These are phyloP conservation scores for Mus pahari DNA, from an alignment of 2,113 vertebrate genomes.

Conservation along the genomic window DNA sequence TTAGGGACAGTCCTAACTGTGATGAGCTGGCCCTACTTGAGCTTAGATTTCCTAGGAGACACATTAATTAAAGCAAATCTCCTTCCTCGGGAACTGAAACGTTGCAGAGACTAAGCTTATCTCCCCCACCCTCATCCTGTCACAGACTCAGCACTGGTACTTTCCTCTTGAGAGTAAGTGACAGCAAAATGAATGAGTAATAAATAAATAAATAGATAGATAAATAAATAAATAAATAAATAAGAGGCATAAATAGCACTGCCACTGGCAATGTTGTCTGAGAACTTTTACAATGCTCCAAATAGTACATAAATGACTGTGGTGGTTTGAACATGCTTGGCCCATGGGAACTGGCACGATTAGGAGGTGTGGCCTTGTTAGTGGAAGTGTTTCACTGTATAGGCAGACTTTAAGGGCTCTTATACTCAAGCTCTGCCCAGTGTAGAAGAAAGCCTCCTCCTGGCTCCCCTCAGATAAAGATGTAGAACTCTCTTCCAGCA, in stretches of 20 bases:
- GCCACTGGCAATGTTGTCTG: slow-evolving; percentile 73
- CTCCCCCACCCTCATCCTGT: slow-evolving; percentile 49
- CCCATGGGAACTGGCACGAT: too few relatives aligned
- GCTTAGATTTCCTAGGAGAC: slow-evolving; percentile 85
- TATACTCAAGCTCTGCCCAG: too few relatives aligned
- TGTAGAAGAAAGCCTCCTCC: too few relatives aligned
- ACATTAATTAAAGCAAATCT: slow-evolving; percentile 86
- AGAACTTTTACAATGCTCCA: slow-evolving; percentile 80
- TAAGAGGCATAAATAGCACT: slow-evolving; percentile 74
- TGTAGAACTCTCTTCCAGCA: too few relatives aligned
- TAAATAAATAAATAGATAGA: neutral
- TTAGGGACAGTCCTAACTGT: slow-evolving; percentile 81
- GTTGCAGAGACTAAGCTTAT: slow-evolving; percentile 56
- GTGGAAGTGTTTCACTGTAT: too few relatives aligned
- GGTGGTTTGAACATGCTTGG: too few relatives aligned
- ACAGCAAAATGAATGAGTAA: slow-evolving; percentile 22
- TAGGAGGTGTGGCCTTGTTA: too few relatives aligned
- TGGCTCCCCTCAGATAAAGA: too few relatives aligned
- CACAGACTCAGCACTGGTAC: slow-evolving; percentile 65
- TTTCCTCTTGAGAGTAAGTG: slow-evolving; percentile 75
- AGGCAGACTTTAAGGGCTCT: too few relatives aligned
- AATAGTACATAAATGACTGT: slow-evolving; percentile 66
- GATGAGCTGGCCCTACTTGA: slow-evolving; percentile 82
- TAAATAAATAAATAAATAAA: slow-evolving; percentile 21
- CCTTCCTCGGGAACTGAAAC: slow-evolving; percentile 82